Conservation (phyloP, 2,113 vertebrate genomes). For the Lagopus muta region DNA sequence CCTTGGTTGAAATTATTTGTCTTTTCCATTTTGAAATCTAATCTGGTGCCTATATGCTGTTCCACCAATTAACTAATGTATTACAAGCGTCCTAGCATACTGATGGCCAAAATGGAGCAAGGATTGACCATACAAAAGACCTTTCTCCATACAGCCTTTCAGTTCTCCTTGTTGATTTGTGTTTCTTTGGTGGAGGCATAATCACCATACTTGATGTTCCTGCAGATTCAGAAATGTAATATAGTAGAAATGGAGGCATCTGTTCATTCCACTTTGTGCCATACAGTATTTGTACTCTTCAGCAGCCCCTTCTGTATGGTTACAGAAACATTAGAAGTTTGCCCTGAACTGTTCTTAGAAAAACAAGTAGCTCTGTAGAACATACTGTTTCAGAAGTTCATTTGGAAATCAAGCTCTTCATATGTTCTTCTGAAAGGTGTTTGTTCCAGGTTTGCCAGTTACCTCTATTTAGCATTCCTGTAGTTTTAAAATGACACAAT, state of each 20-base stretch:
- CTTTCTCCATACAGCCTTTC: background rate
- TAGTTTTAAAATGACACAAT: background rate
- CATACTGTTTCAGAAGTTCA: background rate
- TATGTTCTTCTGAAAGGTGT: background rate
- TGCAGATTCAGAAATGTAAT: background rate
- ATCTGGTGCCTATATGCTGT: background rate
- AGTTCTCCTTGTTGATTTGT: background rate
- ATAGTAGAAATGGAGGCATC: background rate
- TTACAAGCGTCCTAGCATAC: too few relatives aligned
- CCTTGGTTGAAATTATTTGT: background rate
- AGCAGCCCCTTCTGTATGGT: background rate
- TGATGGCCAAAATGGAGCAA: background rate
- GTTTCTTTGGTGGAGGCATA: background rate
- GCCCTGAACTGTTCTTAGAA: background rate
- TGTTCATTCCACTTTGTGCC: background rate
- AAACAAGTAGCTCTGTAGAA: accelerated
- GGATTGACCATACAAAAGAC: background rate
- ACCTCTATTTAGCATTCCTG: background rate
- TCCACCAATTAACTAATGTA: background rate
- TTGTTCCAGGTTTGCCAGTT: background rate
- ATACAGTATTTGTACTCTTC: background rate
- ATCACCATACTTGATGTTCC: background rate
- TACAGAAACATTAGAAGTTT: background rate
- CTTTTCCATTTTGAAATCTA: background rate
- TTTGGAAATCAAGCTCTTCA: background rate